phyloP scores from a whole-genome alignment of 2,888 invertebrate genomes.

The Dascillus cervinus region DNA sequence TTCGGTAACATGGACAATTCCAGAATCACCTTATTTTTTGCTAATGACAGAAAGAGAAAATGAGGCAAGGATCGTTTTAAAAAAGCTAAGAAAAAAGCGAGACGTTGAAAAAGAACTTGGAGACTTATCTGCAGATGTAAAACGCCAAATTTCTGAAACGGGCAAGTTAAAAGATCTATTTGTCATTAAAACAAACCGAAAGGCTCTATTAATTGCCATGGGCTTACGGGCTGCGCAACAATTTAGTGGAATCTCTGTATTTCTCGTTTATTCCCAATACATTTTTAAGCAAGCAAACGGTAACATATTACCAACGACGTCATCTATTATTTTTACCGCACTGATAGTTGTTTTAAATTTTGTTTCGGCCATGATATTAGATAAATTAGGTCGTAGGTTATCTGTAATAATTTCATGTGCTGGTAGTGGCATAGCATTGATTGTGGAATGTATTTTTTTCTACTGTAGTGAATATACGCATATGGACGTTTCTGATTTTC shows the following conservation, averaged over 20 bases:
- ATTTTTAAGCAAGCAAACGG: conserved; percentile 34
- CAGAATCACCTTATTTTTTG: conserved; percentile 33
- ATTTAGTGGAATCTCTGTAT: conserved; percentile 28
- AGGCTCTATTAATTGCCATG: conserved; percentile 25
- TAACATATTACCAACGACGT: conserved; percentile 26
- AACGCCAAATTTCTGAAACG: conserved; percentile 29
- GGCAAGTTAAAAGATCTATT: conserved; percentile 28
- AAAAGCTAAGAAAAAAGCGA: conserved; percentile 22
- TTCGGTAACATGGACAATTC: conserved; percentile 27
- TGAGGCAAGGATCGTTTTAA: conserved; percentile 25
- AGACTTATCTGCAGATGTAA: conserved; percentile 24
- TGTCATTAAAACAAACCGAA: conserved; percentile 26
- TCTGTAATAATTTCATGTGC: conserved; percentile 24
- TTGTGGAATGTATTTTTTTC: conserved; percentile 24
- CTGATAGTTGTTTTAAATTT: conserved; percentile 28
- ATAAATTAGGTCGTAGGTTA: conserved; percentile 24
- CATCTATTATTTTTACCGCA: conserved; percentile 28
- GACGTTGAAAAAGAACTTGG: conserved; percentile 28
- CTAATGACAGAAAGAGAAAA: conserved; percentile 24
- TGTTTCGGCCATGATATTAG: no score
- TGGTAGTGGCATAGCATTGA: conserved; percentile 19
- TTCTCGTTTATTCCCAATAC: conserved; percentile 28
- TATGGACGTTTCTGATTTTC: conserved; percentile 18
- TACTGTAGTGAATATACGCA: conserved; percentile 19
- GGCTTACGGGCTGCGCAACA: conserved; percentile 28